Base-by-base conservation (phyloP, 2,888 invertebrate genomes). In the Drosophila engyochracea region DNA sequence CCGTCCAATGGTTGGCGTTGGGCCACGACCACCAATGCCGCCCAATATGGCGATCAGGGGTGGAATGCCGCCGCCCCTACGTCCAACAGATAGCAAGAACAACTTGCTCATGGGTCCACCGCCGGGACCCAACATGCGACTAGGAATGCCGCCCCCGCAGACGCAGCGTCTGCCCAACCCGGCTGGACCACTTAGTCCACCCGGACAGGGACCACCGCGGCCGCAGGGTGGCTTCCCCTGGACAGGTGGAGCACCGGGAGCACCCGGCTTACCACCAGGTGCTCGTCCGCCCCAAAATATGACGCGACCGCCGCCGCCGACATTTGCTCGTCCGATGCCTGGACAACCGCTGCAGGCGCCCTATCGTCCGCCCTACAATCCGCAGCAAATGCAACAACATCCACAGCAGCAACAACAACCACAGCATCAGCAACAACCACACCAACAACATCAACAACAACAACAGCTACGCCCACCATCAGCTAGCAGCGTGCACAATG, bases 31-130 rank as follows among this genome's bases (percentile, higher is more conserved):
- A 22, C 91, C 91, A 31, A 90, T 92, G 83, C 91, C 90, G 16
- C 83, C 92, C 81, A 89, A 89, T 30, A 91, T 91, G 91, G 77
- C 59, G 22, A 76, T 68, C 31, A 83, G 77, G 22, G 79, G 90
- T 47, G 82, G 85, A n/a, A 85, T 87, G 80, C 92, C 90, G 33
- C 94, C 94, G 16, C 91, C 88, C 4, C 66, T 94, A 72, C 91
- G 93, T 28, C 89, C 94, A 60, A 88, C 93, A 58, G 95, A 95
- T 84, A 95, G 94, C 87, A 93, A 94, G 72, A 92, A 91, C 65
- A 93, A 92, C 64, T 83, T 94, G 65, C 65, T 92, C 33, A 83
- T 91, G 84, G 91, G 91, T 6, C 90, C 90, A 52, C 91, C 88
- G 25, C 78, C 86, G 25, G 89, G 82, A 16, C 47, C 25, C 47